phyloP scores from a whole-genome alignment of 2,113 vertebrate species.

The Ibidorhyncha struthersii region DNA sequence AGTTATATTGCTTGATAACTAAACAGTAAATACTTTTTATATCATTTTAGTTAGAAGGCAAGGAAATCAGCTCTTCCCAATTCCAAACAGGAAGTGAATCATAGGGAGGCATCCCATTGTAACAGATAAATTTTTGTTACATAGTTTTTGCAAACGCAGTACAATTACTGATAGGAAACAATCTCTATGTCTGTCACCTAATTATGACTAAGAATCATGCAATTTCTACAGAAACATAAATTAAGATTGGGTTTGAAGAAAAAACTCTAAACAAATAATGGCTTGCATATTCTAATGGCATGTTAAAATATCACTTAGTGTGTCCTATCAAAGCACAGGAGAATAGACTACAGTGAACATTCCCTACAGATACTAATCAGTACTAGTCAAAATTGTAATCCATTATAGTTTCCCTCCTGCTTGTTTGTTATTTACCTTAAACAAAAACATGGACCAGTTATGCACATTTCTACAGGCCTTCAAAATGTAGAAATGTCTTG shows the following conservation, averaged over 20 bases:
- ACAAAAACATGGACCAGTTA: neutral
- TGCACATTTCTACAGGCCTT: neutral
- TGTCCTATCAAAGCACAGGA: neutral
- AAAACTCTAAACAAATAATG: neutral
- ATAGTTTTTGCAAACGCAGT: neutral
- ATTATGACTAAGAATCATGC: neutral
- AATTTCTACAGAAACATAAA: neutral
- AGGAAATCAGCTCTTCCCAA: neutral
- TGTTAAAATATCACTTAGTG: neutral
- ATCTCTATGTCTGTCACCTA: neutral
- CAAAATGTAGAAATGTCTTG: neutral
- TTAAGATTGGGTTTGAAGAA: neutral
- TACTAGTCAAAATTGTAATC: neutral
- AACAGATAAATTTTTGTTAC: neutral
- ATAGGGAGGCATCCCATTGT: neutral
- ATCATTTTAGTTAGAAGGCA: neutral
- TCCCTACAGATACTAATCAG: neutral
- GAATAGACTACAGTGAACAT: neutral
- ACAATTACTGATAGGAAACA: neutral
- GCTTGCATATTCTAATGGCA: neutral
- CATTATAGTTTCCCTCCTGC: neutral
- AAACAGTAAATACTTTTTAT: neutral
- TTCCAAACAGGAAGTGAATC: neutral
- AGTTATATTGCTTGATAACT: neutral
- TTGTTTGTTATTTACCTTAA: neutral